phyloP scores from a whole-genome alignment of 2,888 invertebrate species.

The Aleiodes testaceus region DNA sequence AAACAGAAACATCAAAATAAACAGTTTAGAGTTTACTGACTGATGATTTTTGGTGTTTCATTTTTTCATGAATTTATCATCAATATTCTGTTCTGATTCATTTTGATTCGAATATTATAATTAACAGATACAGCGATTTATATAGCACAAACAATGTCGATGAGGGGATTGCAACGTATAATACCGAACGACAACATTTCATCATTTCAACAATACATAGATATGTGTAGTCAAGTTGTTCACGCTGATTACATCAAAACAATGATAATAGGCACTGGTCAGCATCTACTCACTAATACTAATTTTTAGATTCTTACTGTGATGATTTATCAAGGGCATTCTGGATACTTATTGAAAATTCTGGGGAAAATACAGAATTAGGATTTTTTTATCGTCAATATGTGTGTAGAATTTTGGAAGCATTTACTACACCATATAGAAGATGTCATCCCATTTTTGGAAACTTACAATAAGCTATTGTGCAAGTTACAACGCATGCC shows the following conservation, averaged over 20 bases:
- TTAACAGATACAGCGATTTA: constrained; percentile 68
- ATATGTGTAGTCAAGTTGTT: constrained; percentile 69
- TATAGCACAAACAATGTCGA: constrained; percentile 66
- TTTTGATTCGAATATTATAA: neutral
- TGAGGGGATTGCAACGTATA: constrained; percentile 67
- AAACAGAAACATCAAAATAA: neutral
- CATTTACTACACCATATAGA: no score
- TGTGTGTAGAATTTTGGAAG: no score
- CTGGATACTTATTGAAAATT: no score
- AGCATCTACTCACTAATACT: constrained; percentile 51
- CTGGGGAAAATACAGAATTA: no score
- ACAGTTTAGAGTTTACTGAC: no score
- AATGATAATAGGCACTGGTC: constrained; percentile 71
- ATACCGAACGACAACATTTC: constrained; percentile 68
- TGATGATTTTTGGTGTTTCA: no score
- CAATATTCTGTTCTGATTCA: no score
- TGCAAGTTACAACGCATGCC: no score
- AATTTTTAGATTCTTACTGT: constrained; percentile 28
- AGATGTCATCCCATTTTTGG: no score
- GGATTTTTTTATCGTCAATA: no score
- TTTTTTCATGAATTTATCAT: no score
- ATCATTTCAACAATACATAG: constrained; percentile 67
- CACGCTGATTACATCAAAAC: constrained; percentile 72
- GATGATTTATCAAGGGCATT: neutral
- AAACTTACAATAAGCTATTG: no score